Conservation (phyloP, 92 coral and sea anemone species). For the Isaurus tuberculatus region DNA sequence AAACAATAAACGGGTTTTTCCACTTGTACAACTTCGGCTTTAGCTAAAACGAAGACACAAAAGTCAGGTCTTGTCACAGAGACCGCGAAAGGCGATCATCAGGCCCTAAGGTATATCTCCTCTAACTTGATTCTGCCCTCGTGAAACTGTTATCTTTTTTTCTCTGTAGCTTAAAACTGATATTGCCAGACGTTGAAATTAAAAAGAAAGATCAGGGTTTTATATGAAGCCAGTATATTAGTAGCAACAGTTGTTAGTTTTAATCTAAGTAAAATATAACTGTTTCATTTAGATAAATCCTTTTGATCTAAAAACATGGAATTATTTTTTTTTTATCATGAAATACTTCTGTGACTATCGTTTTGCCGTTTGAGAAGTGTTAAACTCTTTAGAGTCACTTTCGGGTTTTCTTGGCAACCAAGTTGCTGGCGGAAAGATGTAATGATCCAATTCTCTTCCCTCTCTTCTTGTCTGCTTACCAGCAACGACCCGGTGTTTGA, state of each 20-base stretch:
- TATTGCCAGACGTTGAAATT: conserved; percentile 18
- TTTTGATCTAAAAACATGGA: neutral
- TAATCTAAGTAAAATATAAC: neutral
- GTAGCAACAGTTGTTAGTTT: conserved; percentile 7
- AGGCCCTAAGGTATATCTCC: neutral
- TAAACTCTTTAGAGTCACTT: neutral
- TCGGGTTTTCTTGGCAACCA: neutral
- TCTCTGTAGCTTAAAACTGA: conserved; percentile 13
- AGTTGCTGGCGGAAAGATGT: neutral
- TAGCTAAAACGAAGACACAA: neutral
- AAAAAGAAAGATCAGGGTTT: neutral
- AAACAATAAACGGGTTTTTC: conserved; percentile 9
- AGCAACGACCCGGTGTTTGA: too few species aligned
- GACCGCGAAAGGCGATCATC: neutral
- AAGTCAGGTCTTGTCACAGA: neutral
- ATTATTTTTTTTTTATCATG: neutral
- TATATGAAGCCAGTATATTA: neutral
- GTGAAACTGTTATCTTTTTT: conserved; percentile 9
- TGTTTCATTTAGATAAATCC: neutral
- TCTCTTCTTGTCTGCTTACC: neutral
- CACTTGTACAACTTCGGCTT: neutral
- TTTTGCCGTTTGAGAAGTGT: neutral
- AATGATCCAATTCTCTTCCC: neutral
- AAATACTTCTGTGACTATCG: neutral
- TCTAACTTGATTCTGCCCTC: neutral